Evolutionary conservation across 2,888 invertebrate genomes (phyloP), one percentile per base, ranked within the genome.

Genomic region (Seira musarum): DNA sequence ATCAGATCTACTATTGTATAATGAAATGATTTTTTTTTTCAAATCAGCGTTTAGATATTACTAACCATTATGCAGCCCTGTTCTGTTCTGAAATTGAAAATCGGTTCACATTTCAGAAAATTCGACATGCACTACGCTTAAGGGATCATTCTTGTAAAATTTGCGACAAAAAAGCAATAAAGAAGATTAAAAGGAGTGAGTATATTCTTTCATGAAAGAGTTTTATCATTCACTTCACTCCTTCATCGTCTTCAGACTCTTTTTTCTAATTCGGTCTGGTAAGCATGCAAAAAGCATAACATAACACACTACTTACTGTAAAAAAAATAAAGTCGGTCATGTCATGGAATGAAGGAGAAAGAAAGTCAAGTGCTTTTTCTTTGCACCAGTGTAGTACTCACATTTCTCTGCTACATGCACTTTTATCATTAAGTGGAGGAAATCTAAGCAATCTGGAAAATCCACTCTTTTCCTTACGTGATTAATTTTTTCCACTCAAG

Each of bases 361-460:
- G 40, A 40, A 40, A 40, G 40, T 40, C 40, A 40, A 40, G 40
- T 8, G 40, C 40, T 40, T 40, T 40, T 13, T 40, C 40, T 40
- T n/a, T n/a, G n/a, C n/a, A n/a, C n/a, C 40, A 40, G 6, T 40
- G 40, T 40, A 40, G n/a, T n/a, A n/a, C n/a, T n/a, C 40, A 13
- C 13, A 40, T 40, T 40, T 13, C 40, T 40, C n/a, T 25, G 10
- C 35, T 8, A 17, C 66, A 46, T 66, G 66, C 25, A 46, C 66
- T 40, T 40, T 40, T 13, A 66, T 46, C 40, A 66, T 66, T 66
- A 65, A 65, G 40, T 40, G 40, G 21, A 66, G 40, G 40, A 66
- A 66, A 46, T 66, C 66, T 21, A 10, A 66, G 19, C 46, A 66
- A 46, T 66, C 66, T 65, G 22, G 40, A 66, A 46, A 66, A 40